Percentiles rank a stretch among this genome's conserved stretches.
These are phyloP conservation scores for Ursus arctos DNA, from an alignment of 2,113 vertebrate species.

Conservation along the genomic window DNA sequence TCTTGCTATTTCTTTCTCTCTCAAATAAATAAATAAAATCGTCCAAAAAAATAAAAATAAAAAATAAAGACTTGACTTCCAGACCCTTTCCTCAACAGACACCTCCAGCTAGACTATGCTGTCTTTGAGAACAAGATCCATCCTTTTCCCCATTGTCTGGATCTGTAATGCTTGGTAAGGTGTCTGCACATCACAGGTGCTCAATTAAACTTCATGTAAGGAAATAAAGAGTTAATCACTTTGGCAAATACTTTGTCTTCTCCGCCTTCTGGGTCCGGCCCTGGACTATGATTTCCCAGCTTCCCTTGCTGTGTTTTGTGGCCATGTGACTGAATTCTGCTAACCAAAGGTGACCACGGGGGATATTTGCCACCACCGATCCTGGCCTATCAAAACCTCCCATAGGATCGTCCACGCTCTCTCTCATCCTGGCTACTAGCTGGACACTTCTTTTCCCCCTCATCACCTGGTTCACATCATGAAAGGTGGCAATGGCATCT, in stretches of 20 bases:
- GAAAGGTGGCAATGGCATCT: background rate
- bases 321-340: background rate
- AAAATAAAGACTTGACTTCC: background rate
- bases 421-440: background rate
- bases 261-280: background rate
- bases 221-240: background rate
- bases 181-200: background rate
- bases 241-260: background rate
- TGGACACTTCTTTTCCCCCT: background rate
- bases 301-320: background rate
- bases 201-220: background rate
- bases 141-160: background rate
- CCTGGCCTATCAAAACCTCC: background rate
- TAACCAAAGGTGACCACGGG: background rate
- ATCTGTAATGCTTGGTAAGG: background rate
- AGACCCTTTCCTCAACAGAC: slow-evolving; percentile 67
- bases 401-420: fast-evolving
- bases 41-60: background rate
- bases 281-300: background rate
- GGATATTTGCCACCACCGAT: background rate
- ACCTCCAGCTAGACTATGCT: background rate
- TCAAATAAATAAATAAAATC: background rate
- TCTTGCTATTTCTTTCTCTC: background rate
- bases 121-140: background rate
- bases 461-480: background rate